These are phyloP conservation scores for Aurelia aurita complex sp. Pacific DNA, from an alignment of 30 jellyfish, hydroid and myxozoan genomes.

Conservation along the genomic window DNA sequence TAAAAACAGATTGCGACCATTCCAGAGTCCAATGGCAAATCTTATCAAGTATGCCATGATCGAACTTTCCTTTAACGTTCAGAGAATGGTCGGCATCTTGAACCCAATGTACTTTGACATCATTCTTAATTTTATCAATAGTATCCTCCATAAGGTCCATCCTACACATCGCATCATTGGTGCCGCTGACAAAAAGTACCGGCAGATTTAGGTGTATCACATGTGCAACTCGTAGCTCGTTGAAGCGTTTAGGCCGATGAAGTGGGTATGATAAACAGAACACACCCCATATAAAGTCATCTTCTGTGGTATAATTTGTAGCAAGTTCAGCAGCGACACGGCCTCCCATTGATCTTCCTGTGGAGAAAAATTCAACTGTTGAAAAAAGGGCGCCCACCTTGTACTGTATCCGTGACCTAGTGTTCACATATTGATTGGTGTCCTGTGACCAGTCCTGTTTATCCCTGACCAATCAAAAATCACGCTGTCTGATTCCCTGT, in stretches of 20 bases:
- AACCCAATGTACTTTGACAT: constrained; percentile 73
- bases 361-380: not conserved
- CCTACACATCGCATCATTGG: constrained; percentile 83
- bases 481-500: too few species aligned
- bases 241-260: constrained; percentile 64
- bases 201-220: constrained; percentile 63
- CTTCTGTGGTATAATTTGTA: constrained; percentile 17
- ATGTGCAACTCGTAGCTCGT: constrained; percentile 76
- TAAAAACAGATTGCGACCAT: constrained; percentile 62
- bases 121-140: constrained; percentile 31
- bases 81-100: constrained; percentile 81
- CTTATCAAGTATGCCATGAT: constrained; percentile 24
- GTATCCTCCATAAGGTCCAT: constrained; percentile 66
- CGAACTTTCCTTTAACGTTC: constrained; percentile 36
- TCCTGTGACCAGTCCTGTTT: too few species aligned
- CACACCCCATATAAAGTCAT: constrained; percentile 62
- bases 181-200: constrained; percentile 66
- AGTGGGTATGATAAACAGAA: constrained; percentile 76
- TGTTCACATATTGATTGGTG: too few species aligned
- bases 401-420: too few species aligned
- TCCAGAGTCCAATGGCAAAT: constrained; percentile 43
- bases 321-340: constrained; percentile 93
- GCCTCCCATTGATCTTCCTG: constrained; percentile 93
- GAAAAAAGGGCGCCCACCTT: too few species aligned
- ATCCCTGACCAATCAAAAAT: too few species aligned